Evolutionary conservation across 2,797 vertebrate genomes (phyloP).

Genomic region (Anabas testudineus): DNA sequence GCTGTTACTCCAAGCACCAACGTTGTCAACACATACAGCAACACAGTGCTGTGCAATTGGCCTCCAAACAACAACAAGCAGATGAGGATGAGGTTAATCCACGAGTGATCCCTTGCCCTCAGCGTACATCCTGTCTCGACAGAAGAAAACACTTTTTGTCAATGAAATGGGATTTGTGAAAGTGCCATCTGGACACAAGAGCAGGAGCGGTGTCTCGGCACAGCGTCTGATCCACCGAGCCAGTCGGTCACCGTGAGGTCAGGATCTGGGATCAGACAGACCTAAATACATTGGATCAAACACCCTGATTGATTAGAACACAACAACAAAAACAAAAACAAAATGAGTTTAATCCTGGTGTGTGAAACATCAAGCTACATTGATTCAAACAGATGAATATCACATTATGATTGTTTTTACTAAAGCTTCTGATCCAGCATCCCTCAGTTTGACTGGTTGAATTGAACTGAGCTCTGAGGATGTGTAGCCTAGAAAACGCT

Average conservation of each 20-base stretch:
- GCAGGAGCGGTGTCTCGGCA: constrained; percentile 1
- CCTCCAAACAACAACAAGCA: constrained; percentile 43
- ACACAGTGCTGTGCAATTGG: background rate
- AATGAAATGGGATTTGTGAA: constrained; percentile 73
- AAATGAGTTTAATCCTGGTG: too few relatives aligned
- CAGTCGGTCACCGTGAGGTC: constrained; percentile 17
- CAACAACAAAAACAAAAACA: too few relatives aligned
- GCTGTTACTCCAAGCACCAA: too few relatives aligned
- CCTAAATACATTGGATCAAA: constrained; percentile 3
- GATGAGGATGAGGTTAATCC: constrained; percentile 54
- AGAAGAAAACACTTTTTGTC: constrained; percentile 73
- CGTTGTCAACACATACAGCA: background rate
- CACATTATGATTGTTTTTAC: background rate
- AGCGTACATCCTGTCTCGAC: constrained; percentile 64
- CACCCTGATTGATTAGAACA: background rate
- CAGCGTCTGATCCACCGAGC: constrained; percentile 36
- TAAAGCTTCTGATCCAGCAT: background rate
- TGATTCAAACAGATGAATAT: too few relatives aligned
- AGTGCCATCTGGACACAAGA: constrained; percentile 73
- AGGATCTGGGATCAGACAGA: constrained; percentile 41
- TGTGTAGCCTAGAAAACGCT: constrained; percentile 33
- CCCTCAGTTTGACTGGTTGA: background rate
- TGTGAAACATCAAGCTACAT: too few relatives aligned
- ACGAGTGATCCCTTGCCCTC: constrained; percentile 45
- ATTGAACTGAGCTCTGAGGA: background rate